A percentile compares a stretch with the other conserved stretches of the same genome.
phyloP scores from a whole-genome alignment of 2,113 vertebrate species.

The Phrynocephalus versicolor region DNA sequence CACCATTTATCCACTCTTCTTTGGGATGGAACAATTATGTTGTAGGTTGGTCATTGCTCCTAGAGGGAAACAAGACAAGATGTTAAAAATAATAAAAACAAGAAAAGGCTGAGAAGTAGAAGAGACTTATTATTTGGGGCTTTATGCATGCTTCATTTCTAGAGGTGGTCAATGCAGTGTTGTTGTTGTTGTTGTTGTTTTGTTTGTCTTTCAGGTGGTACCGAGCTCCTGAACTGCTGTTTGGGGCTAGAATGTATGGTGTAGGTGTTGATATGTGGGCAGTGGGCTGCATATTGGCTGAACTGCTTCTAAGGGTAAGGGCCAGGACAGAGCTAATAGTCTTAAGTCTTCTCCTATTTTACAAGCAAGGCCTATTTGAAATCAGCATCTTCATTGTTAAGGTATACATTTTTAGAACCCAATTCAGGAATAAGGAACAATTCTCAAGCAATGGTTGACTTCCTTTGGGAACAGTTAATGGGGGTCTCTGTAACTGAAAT shows the following conservation, averaged over 20 bases:
- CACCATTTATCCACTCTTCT: rapidly evolving
- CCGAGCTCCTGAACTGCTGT: slow-evolving; percentile 92
- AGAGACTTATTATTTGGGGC: neutral
- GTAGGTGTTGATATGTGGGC: slow-evolving; percentile 99
- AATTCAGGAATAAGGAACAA: neutral
- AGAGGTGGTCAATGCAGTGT: neutral
- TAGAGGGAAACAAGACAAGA: neutral
- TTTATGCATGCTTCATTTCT: neutral
- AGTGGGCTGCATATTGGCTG: slow-evolving; percentile 96
- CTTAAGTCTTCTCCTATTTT: neutral
- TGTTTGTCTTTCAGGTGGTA: slow-evolving; percentile 85
- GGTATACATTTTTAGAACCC: neutral
- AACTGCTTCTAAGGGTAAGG: slow-evolving; percentile 92
- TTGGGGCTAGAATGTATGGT: slow-evolving; percentile 97
- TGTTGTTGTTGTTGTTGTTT: neutral
- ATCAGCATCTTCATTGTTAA: neutral
- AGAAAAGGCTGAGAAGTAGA: too few relatives aligned
- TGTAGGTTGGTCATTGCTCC: too few relatives aligned
- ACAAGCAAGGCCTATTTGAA: neutral
- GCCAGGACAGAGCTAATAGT: slow-evolving; percentile 8
- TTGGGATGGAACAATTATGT: rapidly evolving
- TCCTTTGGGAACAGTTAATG: neutral
- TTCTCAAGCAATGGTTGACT: too few relatives aligned
- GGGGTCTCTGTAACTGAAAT: neutral
- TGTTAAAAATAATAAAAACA: neutral